Evolutionary conservation across 2,797 vertebrate genomes (phyloP).

Genomic region (Sciaenops ocellatus): DNA sequence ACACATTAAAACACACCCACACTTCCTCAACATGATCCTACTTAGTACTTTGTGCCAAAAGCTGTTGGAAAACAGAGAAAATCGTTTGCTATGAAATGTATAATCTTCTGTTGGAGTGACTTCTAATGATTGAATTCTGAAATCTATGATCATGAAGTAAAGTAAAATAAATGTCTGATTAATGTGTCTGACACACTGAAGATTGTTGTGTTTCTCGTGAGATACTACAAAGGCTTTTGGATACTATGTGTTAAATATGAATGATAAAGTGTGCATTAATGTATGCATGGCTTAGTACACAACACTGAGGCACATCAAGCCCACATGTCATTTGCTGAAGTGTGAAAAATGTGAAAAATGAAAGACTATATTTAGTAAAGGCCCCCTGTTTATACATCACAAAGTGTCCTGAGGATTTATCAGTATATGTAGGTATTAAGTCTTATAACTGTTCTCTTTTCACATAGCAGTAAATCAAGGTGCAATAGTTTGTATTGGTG

Average conservation of each 20-base stretch:
- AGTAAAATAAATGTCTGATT: conserved; percentile 65
- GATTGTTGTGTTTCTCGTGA: conserved; percentile 11
- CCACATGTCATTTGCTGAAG: conserved; percentile 6
- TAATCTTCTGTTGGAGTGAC: conserved; percentile 45
- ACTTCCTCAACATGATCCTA: conserved; percentile 45
- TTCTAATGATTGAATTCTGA: conserved; percentile 47
- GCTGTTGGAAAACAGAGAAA: conserved; percentile 40
- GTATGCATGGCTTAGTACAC: conserved; percentile 1
- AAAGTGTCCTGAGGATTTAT: not conserved
- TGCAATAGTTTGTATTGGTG: not conserved
- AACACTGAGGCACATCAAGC: conserved; percentile 26
- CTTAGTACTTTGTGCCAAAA: conserved; percentile 72
- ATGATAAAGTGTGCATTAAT: conserved; percentile 29
- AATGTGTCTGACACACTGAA: conserved; percentile 27
- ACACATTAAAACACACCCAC: conserved; percentile 65
- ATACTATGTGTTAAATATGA: conserved; percentile 4
- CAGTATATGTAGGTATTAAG: not conserved
- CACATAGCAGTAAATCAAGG: not conserved
- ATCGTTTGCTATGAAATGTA: conserved; percentile 40
- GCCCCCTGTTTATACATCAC: not conserved
- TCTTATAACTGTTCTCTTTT: not conserved
- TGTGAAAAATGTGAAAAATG: conserved; percentile 5
- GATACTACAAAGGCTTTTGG: not conserved
- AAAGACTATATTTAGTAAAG: conserved; percentile 10
- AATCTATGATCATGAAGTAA: conserved; percentile 47